A percentile compares a stretch with the other conserved stretches of the same genome.
Conservation (phyloP, 2,113 vertebrate species). For the Ranitomeya variabilis region DNA sequence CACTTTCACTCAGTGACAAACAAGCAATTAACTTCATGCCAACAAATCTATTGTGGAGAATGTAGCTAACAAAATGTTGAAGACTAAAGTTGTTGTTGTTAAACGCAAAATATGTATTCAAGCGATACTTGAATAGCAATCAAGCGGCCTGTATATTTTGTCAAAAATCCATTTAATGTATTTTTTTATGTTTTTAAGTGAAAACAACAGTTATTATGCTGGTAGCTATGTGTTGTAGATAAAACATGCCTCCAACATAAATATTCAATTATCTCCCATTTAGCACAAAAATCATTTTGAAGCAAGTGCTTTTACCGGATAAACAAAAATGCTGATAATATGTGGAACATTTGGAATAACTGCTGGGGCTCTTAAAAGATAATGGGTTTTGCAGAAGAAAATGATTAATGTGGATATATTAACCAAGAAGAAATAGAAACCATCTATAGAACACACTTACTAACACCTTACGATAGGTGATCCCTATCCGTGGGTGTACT, state of each 20-base stretch:
- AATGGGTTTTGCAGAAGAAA: neutral
- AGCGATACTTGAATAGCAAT: neutral
- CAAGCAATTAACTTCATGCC: conserved; percentile 21
- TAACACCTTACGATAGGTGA: neutral
- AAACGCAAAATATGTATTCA: conserved; percentile 13
- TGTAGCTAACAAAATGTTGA: neutral
- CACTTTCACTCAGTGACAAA: neutral
- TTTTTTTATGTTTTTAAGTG: conserved; percentile 11
- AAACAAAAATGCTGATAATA: conserved; percentile 24
- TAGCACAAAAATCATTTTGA: conserved; percentile 18
- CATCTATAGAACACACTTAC: neutral
- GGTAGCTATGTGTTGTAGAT: conserved; percentile 20
- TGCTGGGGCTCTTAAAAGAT: neutral
- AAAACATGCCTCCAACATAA: conserved; percentile 16
- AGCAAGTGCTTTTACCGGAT: neutral
- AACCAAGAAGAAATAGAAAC: neutral
- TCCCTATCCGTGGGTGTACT: neutral
- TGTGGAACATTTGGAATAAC: neutral
- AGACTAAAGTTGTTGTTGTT: conserved; percentile 1
- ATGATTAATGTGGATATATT: conserved; percentile 18
- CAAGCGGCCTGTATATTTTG: neutral
- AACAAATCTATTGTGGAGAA: conserved; percentile 6
- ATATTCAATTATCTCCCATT: conserved; percentile 35
- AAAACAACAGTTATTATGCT: neutral
- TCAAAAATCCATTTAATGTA: neutral